Evolutionary conservation across 1,140 invertebrate species (phyloP), one percentile per base, ranked within the genome.

Genomic region (Drosophila takahashii): DNA sequence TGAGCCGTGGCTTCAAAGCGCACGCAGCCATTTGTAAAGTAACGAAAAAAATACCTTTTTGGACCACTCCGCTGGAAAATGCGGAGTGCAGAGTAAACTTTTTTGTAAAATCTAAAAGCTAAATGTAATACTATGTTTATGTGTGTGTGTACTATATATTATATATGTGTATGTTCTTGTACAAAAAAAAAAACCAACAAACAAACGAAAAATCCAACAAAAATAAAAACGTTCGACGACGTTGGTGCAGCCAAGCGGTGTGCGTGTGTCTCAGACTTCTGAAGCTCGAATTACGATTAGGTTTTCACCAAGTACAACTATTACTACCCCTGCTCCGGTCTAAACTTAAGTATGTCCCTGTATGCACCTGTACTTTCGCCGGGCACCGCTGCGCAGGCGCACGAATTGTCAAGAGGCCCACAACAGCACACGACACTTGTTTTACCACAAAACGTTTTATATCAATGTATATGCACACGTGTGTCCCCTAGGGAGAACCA

Each of bases 371-470:
- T 22, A 51, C 54, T 37, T 50, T 58, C 29, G 54, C 76, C 77
- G 83, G 73, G 74, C 74, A 81, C 62, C 81, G 81, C 65, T 87
- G 79, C 79, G 79, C 83, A 89, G 83, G 84, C 84, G 79, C 84
- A 87, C 80, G 81, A 78, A 65, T 72, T 75, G 71, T 74, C 52
- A 53, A 59, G 29, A 34, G 27, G 45, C 64, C 64, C 45, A 36
- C 27, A 22, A 36, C 27, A 22, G 22, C 22, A 22, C 22, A 22
- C 22, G 3, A 22, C 22, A 18, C 51, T 52, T 57, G 74, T 65
- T 78, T 77, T 80, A 60, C 62, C 73, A 7, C 27, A 32, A 66
- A 75, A 73, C 70, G 58, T 81, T 86, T 86, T 86, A 65, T 86
- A 85, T 54, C 16, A 7, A 15, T 41, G 39, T 41, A 45, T 27